Evolutionary conservation across 2,113 vertebrate genomes (phyloP), one percentile per base, ranked within the genome.

Genomic region (Heterochromis multidens): DNA sequence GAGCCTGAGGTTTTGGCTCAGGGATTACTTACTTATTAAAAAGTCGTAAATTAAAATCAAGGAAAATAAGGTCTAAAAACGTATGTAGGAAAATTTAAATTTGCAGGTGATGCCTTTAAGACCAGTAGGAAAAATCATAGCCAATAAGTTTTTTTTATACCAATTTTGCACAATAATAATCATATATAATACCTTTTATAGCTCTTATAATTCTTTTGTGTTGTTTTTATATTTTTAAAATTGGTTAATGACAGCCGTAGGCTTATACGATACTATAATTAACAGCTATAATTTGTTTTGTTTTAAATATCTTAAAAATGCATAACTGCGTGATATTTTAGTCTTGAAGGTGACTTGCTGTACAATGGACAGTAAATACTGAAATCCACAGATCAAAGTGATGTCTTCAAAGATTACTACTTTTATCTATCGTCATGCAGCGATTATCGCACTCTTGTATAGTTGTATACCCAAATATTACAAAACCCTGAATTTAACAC

Each of bases 251-350:
- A 11, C 40, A 43, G 12, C 3, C 2, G 40, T 3, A 12, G 11
- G 11, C 2, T 43, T 12, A 4, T 12, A 13, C 11, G 3, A 43
- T 43, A 43, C 3, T 40, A 3, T 40, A 40, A 40, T 16, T 49
- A 49, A 17, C 5, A 49, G 46, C 16, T 49, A 2, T 43, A 43
- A 11, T 11, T 13, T 43, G n/a, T n/a, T 35, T 35, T 35, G 17
- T 49, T 4, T 17, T 16, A 49, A 17, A 17, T 49, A 17, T 49
- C 5, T 17, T 49, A 49, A 49, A 17, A 17, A 46, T 46, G 43
- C 23, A 70, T 2, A 70, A 27, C 0, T 14, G 27, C 46, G 46
- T 1, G 46, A 9, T 46, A 70, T 46, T 19, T 52, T 49, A 0
- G 23, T 70, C 10, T 70, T 23, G 46, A 27, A 33, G 21, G 23